A percentile compares a stretch with the other conserved stretches of the same genome.
Evolutionary conservation across 1,140 invertebrate genomes (phyloP).

Genomic region (Diachasmimorpha longicaudata): DNA sequence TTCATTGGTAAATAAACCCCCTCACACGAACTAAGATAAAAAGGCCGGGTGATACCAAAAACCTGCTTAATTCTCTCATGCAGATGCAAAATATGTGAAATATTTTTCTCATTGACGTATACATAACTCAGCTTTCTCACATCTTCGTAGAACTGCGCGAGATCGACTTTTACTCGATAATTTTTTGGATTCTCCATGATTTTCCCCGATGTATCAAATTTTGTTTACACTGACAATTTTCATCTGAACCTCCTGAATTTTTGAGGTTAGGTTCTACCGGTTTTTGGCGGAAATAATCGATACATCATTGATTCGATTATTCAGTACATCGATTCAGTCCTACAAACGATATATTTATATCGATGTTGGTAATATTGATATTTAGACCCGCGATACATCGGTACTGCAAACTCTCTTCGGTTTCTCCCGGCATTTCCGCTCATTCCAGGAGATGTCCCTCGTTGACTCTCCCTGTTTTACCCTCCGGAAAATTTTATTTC

Average conservation of each 20-base stretch:
- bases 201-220: not conserved
- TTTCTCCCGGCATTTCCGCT: no score
- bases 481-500: no score
- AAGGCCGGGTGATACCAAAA: constrained; percentile 41
- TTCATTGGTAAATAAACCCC: constrained; percentile 42
- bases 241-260: not conserved
- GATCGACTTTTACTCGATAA: constrained; percentile 45
- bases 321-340: not conserved
- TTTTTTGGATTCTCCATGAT: constrained; percentile 26
- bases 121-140: constrained; percentile 40
- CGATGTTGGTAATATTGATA: no score
- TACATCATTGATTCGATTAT: no score
- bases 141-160: constrained; percentile 43
- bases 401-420: no score
- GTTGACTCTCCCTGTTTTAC: no score
- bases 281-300: not conserved
- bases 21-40: constrained; percentile 41
- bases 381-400: no score
- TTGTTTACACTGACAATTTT: not conserved
- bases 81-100: constrained; percentile 36
- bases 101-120: constrained; percentile 39
- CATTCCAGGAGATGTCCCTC: no score
- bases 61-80: constrained; percentile 37
- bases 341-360: no score
- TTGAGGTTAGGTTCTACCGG: not conserved